These are phyloP conservation scores for Pangasius sanitwongsei DNA, from an alignment of 2,797 vertebrate genomes.

Conservation along the genomic window DNA sequence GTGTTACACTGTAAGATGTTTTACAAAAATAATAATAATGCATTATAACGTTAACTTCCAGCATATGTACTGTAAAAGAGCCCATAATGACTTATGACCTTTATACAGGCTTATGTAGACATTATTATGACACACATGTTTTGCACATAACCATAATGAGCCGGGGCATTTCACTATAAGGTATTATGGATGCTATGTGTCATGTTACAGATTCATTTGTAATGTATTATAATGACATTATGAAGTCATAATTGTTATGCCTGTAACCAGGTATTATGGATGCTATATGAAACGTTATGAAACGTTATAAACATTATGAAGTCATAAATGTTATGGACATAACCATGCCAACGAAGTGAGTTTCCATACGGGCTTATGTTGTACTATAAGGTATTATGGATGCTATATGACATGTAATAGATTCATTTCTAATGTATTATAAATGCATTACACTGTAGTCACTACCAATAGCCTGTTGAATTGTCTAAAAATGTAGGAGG, in stretches of 20 bases:
- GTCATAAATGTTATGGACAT: too few species aligned
- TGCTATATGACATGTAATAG: background rate
- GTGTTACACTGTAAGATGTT: background rate
- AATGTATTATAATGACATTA: background rate
- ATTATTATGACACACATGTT: background rate
- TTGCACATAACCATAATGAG: background rate
- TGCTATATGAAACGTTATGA: background rate
- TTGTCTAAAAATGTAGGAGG: background rate
- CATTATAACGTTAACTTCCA: background rate
- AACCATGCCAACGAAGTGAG: too few species aligned
- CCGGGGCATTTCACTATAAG: background rate
- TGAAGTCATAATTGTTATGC: background rate
- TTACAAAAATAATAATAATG: background rate
- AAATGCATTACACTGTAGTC: background rate
- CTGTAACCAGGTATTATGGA: background rate
- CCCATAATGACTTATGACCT: too few species aligned
- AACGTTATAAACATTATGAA: too few species aligned
- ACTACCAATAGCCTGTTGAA: background rate
- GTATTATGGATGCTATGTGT: background rate
- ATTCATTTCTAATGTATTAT: background rate
- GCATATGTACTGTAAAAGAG: background rate
- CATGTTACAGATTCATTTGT: background rate
- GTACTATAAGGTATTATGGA: too few species aligned
- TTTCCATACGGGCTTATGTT: too few species aligned
- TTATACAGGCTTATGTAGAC: too few species aligned